Evolutionary conservation across 2,113 vertebrate species (phyloP).

Genomic region (Ceyx cyanopectus): DNA sequence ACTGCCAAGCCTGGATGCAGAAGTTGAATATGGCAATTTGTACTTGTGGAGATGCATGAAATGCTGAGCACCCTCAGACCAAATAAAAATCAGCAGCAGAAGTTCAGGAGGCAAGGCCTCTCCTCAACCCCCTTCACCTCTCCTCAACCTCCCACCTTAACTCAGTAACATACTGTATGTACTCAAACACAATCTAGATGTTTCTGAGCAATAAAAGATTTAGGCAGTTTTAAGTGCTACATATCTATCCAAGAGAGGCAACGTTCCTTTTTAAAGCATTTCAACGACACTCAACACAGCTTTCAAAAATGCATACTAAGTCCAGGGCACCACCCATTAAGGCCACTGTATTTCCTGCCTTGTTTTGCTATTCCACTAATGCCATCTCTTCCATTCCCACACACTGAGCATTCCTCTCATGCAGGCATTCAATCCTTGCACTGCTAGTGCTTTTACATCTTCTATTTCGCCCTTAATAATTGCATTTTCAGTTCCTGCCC

Average conservation of each 20-base stretch:
- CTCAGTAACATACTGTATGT: not conserved
- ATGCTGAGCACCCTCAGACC: not conserved
- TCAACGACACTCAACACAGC: not conserved
- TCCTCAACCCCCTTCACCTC: not conserved
- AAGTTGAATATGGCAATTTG: not conserved
- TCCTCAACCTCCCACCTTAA: not conserved
- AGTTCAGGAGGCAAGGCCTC: not conserved
- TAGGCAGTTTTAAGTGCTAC: not conserved
- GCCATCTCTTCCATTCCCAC: not conserved
- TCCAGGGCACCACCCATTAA: not conserved
- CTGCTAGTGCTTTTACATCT: not conserved
- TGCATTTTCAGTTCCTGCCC: not conserved
- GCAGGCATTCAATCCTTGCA: not conserved
- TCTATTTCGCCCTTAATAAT: not conserved
- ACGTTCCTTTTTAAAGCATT: not conserved
- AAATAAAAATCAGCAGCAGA: not conserved
- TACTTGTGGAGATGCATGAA: not conserved
- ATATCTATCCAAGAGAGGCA: not conserved
- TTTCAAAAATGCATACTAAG: not conserved
- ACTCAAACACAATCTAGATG: not conserved
- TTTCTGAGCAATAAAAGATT: not conserved
- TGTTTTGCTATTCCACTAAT: not conserved
- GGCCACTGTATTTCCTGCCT: not conserved
- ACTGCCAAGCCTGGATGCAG: not conserved
- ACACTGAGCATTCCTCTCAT: not conserved